These are phyloP conservation scores for Leptatherina wallacei DNA, from an alignment of 2,797 vertebrate species.

Conservation along the genomic window DNA sequence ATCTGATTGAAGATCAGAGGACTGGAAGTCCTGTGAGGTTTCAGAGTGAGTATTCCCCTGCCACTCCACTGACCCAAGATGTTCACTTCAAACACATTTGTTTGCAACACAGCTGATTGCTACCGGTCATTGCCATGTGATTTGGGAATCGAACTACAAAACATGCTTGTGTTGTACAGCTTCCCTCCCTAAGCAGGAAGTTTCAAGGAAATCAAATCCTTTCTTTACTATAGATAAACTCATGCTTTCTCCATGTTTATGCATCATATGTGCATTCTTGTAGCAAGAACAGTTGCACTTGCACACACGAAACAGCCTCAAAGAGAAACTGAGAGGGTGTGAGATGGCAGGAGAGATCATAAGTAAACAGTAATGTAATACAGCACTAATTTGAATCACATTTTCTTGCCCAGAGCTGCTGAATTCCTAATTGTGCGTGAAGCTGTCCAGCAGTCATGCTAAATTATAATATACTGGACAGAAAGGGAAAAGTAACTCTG, in stretches of 20 bases:
- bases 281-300: slow-evolving; percentile 41
- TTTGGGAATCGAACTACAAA: slow-evolving; percentile 38
- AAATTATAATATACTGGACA: slow-evolving; percentile 73
- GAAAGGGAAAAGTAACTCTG: slow-evolving; percentile 73
- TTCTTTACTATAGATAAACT: slow-evolving; percentile 29
- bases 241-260: slow-evolving; percentile 18
- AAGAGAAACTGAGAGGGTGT: slow-evolving; percentile 58
- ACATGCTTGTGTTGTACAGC: slow-evolving; percentile 39
- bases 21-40: slow-evolving; percentile 69
- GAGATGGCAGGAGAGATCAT: slow-evolving; percentile 68
- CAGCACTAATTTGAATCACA: slow-evolving; percentile 81
- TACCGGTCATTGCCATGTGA: slow-evolving; percentile 48
- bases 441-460: slow-evolving; percentile 81
- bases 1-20: slow-evolving; percentile 81
- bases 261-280: slow-evolving; percentile 31
- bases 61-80: slow-evolving; percentile 65
- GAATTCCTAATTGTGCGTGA: slow-evolving; percentile 82
- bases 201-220: slow-evolving; percentile 19
- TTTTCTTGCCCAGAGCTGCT: slow-evolving; percentile 74
- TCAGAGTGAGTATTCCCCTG: slow-evolving; percentile 70
- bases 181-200: slow-evolving; percentile 15
- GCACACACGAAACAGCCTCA: slow-evolving; percentile 31
- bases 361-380: slow-evolving; percentile 80
- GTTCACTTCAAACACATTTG: slow-evolving; percentile 68
- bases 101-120: slow-evolving; percentile 71